Evolutionary conservation across 2,888 invertebrate species (phyloP).

Genomic region (Cerceris ruficornis): DNA sequence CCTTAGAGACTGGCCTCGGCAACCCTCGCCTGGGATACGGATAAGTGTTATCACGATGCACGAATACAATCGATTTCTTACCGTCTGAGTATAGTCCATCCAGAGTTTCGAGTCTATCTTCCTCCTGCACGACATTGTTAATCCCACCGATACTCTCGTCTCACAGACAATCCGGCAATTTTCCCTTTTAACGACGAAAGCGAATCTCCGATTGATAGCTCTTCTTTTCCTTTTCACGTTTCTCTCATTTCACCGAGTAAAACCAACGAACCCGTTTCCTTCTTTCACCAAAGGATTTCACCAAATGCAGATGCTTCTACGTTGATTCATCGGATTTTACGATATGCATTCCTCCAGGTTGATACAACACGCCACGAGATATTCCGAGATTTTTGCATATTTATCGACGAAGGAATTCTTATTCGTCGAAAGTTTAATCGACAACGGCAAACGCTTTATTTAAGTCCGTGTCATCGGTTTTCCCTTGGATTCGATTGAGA

Average conservation of each 20-base stretch:
- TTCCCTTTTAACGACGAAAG: background rate
- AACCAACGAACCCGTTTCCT: background rate
- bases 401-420: background rate
- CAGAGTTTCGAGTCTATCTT: constrained; percentile 76
- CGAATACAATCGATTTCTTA: constrained; percentile 66
- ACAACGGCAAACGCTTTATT: too few species aligned
- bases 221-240: background rate
- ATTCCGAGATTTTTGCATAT: background rate
- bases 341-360: constrained; percentile 31
- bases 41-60: constrained; percentile 60
- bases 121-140: constrained; percentile 74
- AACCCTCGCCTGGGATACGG: constrained; percentile 27
- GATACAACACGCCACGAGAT: constrained; percentile 14
- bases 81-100: constrained; percentile 72
- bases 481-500: too few species aligned
- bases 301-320: background rate
- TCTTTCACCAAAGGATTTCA: constrained; percentile 1
- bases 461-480: too few species aligned
- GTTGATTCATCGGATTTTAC: constrained; percentile 30
- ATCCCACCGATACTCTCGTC: constrained; percentile 15
- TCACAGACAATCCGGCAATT: background rate
- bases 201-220: background rate
- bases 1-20: constrained; percentile 55
- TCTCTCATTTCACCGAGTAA: background rate
- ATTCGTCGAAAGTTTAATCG: too few species aligned